Evolutionary conservation across 2,797 vertebrate genomes (phyloP).

Genomic region (Lemur catta): DNA sequence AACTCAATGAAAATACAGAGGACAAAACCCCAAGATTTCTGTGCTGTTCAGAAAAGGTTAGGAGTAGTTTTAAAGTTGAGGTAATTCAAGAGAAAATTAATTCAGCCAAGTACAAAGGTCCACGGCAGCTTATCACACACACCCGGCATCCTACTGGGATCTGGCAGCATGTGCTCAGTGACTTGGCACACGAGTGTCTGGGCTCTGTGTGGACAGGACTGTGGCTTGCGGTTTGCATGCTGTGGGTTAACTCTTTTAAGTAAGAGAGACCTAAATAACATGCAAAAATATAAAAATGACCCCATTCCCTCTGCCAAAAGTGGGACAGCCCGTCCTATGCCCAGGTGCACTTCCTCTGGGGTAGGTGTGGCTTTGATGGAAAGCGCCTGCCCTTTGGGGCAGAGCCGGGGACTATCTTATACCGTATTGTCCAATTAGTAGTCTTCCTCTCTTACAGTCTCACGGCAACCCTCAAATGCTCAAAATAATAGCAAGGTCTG

Average conservation of each 20-base stretch:
- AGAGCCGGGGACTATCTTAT: too few relatives aligned
- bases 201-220: neutral
- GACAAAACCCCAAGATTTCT: neutral
- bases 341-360: too few relatives aligned
- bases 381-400: too few relatives aligned
- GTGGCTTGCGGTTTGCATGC: neutral
- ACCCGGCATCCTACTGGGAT: neutral
- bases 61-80: neutral
- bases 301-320: too few relatives aligned
- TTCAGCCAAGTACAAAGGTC: slow-evolving; percentile 7
- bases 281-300: too few relatives aligned
- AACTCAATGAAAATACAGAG: neutral
- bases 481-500: neutral
- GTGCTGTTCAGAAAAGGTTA: neutral
- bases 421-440: too few relatives aligned
- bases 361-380: too few relatives aligned
- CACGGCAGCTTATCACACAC: neutral
- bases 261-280: too few relatives aligned
- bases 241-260: too few relatives aligned
- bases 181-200: neutral
- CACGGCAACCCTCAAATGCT: too few relatives aligned
- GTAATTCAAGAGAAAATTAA: neutral
- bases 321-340: too few relatives aligned
- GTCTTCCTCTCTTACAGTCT: too few relatives aligned
- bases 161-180: neutral